Percentiles rank a stretch among this genome's conserved stretches.
phyloP scores from a whole-genome alignment of 2,888 invertebrate genomes.

The Tipula unca region DNA sequence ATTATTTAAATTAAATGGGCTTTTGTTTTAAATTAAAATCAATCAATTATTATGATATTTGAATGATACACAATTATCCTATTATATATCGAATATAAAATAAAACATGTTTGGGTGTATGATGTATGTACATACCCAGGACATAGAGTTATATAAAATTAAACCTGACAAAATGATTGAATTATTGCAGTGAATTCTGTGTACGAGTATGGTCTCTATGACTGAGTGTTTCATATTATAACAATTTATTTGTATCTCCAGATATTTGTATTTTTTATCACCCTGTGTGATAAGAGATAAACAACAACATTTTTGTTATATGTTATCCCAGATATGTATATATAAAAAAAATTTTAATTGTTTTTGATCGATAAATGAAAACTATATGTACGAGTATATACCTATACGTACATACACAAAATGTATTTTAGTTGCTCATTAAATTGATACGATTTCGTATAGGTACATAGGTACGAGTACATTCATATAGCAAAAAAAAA shows the following conservation, averaged over 20 bases:
- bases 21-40: not conserved
- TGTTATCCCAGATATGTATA: not conserved
- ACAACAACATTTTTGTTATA: not conserved
- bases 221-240: not conserved
- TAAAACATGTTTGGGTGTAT: not conserved
- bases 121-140: not conserved
- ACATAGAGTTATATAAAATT: not conserved
- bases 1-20: too few relatives aligned
- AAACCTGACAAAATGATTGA: not conserved
- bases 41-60: not conserved
- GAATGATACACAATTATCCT: not conserved
- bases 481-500: too few relatives aligned
- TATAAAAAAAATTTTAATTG: not conserved
- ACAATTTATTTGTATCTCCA: not conserved
- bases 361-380: not conserved
- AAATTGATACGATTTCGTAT: not conserved
- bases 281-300: not conserved
- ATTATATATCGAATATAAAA: not conserved
- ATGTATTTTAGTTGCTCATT: not conserved
- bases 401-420: not conserved
- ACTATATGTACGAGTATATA: too few relatives aligned
- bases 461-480: not conserved
- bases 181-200: not conserved
- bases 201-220: not conserved
- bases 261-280: not conserved